A percentile compares a stretch with the other conserved stretches of the same genome.
phyloP scores from a whole-genome alignment of 1,140 invertebrate genomes.

The Sycophila sp. region DNA sequence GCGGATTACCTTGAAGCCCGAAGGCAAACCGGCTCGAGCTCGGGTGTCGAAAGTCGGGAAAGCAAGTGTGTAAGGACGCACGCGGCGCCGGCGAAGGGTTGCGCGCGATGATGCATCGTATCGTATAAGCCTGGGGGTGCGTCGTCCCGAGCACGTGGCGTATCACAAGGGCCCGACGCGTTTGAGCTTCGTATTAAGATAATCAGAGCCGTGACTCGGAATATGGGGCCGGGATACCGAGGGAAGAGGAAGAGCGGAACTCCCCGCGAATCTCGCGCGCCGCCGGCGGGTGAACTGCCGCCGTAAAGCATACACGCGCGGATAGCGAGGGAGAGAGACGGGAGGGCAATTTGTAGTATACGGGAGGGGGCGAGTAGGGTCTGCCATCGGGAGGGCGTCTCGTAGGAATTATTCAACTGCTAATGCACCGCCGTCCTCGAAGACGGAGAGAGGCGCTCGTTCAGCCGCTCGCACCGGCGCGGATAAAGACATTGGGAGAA shows the following conservation, averaged over 20 bases:
- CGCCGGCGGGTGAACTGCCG: too few relatives aligned
- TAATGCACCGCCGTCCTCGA: slow-evolving; percentile 6
- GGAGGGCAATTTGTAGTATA: background rate
- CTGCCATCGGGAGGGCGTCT: background rate
- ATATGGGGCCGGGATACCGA: slow-evolving; percentile 48
- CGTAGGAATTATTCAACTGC: background rate
- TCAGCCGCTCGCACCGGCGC: background rate
- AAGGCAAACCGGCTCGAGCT: too few relatives aligned
- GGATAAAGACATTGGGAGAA: slow-evolving; percentile 17
- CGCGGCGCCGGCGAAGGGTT: slow-evolving; percentile 13
- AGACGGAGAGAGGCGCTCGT: too few relatives aligned
- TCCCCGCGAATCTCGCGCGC: too few relatives aligned
- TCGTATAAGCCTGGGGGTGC: too few relatives aligned
- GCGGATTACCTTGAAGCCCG: too few relatives aligned
- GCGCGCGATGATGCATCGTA: slow-evolving; percentile 53
- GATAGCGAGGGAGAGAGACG: background rate
- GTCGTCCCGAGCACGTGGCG: too few relatives aligned
- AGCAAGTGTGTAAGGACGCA: too few relatives aligned
- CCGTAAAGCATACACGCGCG: too few relatives aligned
- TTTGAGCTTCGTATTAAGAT: slow-evolving; percentile 60
- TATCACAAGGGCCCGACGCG: slow-evolving; percentile 44
- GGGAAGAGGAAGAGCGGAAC: background rate
- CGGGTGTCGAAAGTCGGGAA: too few relatives aligned
- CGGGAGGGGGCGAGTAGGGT: too few relatives aligned
- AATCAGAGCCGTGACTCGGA: slow-evolving; percentile 60